phyloP scores from a whole-genome alignment of 2,113 vertebrate genomes.

The Trematocara stigmaticum region DNA sequence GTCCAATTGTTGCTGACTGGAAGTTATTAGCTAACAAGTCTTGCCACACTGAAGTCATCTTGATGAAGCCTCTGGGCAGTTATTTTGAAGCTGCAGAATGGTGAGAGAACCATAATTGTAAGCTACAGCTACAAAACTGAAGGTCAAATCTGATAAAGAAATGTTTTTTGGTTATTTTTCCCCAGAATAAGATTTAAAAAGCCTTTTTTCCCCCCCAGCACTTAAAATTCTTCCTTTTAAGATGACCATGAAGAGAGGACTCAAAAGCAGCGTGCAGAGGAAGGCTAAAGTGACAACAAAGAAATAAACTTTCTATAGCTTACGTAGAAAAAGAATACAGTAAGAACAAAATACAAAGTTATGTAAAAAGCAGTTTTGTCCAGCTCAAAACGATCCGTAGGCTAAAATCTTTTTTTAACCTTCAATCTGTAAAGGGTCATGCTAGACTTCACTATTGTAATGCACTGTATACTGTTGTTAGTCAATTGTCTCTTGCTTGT shows the following conservation, averaged over 20 bases:
- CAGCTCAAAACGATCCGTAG: neutral
- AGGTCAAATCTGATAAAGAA: neutral
- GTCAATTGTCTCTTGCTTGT: neutral
- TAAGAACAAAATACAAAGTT: neutral
- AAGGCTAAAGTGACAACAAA: neutral
- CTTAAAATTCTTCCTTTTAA: neutral
- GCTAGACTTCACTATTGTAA: neutral
- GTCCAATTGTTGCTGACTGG: neutral
- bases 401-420: neutral
- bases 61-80: neutral
- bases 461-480: neutral
- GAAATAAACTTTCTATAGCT: neutral
- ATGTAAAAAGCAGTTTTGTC: neutral
- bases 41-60: neutral
- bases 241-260: neutral
- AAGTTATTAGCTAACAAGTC: neutral
- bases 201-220: fast-evolving
- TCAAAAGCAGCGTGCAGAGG: neutral
- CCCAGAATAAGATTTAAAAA: neutral
- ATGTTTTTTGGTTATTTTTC: neutral
- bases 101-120: neutral
- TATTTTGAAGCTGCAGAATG: neutral
- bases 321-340: neutral
- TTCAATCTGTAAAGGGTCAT: neutral
- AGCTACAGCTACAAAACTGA: neutral